These are phyloP conservation scores for Lordiphosa fenestrarum DNA, from an alignment of 2,888 invertebrate genomes.

Conservation along the genomic window DNA sequence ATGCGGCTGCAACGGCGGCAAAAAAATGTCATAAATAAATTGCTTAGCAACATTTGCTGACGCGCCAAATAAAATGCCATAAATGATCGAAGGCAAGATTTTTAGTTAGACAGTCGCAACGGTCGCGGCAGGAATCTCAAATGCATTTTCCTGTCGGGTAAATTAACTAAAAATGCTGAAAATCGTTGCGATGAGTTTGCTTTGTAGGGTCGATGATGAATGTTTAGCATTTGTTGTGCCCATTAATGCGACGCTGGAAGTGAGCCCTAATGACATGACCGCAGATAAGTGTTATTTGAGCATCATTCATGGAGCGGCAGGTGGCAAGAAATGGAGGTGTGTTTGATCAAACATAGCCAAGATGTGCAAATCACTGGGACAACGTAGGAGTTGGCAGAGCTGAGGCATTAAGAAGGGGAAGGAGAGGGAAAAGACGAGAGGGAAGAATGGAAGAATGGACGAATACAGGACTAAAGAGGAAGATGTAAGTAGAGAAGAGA, in stretches of 20 bases:
- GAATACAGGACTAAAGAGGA: too few species aligned
- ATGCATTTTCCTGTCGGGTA: slow-evolving; percentile 71
- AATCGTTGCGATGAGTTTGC: slow-evolving; percentile 72
- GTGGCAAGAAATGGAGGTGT: too few species aligned
- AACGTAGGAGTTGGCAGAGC: too few species aligned
- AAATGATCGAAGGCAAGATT: slow-evolving; percentile 77
- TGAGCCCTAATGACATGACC: slow-evolving; percentile 40
- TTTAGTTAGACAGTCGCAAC: slow-evolving; percentile 51
- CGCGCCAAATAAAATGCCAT: slow-evolving; percentile 79
- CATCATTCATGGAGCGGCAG: too few species aligned
- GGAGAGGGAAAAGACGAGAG: too few species aligned
- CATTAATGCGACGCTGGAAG: slow-evolving; percentile 46
- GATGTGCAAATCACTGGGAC: too few species aligned
- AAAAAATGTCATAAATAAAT: slow-evolving; percentile 74
- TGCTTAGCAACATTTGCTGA: slow-evolving; percentile 73
- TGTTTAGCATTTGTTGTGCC: slow-evolving; percentile 51
- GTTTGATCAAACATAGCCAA: too few species aligned
- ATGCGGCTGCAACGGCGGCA: slow-evolving; percentile 47
- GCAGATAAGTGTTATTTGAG: slow-evolving; percentile 5
- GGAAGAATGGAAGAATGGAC: too few species aligned
- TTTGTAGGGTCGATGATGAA: slow-evolving; percentile 62
- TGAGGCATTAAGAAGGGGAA: too few species aligned
- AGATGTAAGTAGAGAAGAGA: too few species aligned
- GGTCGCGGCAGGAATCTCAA: slow-evolving; percentile 66
- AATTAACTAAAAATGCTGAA: slow-evolving; percentile 79